phyloP scores from a whole-genome alignment of 2,888 invertebrate species.

The Formica aserva region DNA sequence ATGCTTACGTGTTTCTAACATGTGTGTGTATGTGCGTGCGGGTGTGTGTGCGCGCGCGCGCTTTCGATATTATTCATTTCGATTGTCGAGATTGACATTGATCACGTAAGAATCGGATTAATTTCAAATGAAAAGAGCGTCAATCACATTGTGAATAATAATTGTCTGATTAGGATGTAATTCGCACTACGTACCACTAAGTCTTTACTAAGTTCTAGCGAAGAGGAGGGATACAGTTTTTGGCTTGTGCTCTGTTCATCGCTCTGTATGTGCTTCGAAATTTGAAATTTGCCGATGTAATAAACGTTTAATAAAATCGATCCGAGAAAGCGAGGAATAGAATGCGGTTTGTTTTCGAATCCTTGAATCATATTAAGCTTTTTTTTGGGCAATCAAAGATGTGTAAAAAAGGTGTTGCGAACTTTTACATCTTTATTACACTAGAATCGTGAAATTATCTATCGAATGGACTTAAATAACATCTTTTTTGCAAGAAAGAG shows the following conservation, averaged over 20 bases:
- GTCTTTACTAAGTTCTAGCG: slow-evolving; percentile 43
- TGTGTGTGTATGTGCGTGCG: slow-evolving; percentile 31
- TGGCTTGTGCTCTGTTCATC: slow-evolving; percentile 66
- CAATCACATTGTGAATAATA: slow-evolving; percentile 59
- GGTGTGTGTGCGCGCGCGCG: neutral
- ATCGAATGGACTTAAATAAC: neutral
- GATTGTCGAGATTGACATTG: slow-evolving; percentile 44
- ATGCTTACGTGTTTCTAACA: slow-evolving; percentile 51
- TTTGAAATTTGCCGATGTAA: slow-evolving; percentile 73
- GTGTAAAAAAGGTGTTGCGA: neutral
- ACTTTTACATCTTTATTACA: neutral
- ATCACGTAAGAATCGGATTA: slow-evolving; percentile 61
- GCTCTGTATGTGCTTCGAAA: slow-evolving; percentile 70
- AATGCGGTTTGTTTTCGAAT: slow-evolving; percentile 19
- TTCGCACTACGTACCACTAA: slow-evolving; percentile 49
- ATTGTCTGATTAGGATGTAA: slow-evolving; percentile 48
- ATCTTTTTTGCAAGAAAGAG: neutral
- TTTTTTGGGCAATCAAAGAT: neutral
- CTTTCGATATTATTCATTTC: slow-evolving; percentile 54
- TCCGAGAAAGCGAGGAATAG: neutral
- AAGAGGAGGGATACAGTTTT: slow-evolving; percentile 41
- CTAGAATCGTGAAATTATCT: neutral
- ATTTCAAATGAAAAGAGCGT: slow-evolving; percentile 54
- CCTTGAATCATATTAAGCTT: neutral
- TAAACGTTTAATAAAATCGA: slow-evolving; percentile 76